A percentile compares a stretch with the other conserved stretches of the same genome.
phyloP scores from a whole-genome alignment of 2,797 vertebrate species.

The Phrynocephalus vlangalii region DNA sequence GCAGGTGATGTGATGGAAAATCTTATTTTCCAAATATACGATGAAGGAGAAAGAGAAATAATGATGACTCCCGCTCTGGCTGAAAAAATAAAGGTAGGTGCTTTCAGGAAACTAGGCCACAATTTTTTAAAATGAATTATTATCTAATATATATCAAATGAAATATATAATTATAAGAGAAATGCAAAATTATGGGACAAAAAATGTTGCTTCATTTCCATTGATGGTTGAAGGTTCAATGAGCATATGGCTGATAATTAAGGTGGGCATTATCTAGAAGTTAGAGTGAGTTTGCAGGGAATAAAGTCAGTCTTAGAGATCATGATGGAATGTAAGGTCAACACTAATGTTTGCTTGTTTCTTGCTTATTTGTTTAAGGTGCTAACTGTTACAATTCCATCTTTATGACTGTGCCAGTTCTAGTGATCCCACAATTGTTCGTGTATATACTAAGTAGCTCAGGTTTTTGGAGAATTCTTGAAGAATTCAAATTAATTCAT shows the following conservation, averaged over 20 bases:
- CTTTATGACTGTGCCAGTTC: too few species aligned
- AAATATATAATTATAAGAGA: background rate
- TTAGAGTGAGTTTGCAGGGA: background rate
- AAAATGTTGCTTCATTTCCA: background rate
- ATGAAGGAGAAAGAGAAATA: conserved; percentile 86
- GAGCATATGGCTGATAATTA: too few species aligned
- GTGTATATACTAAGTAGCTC: background rate
- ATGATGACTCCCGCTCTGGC: conserved; percentile 79
- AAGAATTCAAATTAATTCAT: background rate
- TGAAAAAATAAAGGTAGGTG: conserved; percentile 87
- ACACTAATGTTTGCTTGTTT: background rate
- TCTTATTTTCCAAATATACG: conserved; percentile 88
- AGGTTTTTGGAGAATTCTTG: background rate
- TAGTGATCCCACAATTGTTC: background rate
- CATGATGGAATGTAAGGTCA: background rate
- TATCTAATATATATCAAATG: too few species aligned
- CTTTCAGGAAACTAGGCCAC: conserved; percentile 54
- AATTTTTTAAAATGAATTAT: background rate
- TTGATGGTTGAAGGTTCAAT: background rate
- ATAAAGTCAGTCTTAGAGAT: background rate
- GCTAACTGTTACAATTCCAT: background rate
- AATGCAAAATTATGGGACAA: background rate
- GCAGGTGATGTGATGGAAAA: conserved; percentile 85
- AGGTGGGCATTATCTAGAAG: background rate
- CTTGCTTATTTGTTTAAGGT: too few species aligned